Percentiles rank a stretch among this genome's conserved stretches.
Evolutionary conservation across 2,888 invertebrate genomes (phyloP).

Genomic region (Notocelia uddmanniana): DNA sequence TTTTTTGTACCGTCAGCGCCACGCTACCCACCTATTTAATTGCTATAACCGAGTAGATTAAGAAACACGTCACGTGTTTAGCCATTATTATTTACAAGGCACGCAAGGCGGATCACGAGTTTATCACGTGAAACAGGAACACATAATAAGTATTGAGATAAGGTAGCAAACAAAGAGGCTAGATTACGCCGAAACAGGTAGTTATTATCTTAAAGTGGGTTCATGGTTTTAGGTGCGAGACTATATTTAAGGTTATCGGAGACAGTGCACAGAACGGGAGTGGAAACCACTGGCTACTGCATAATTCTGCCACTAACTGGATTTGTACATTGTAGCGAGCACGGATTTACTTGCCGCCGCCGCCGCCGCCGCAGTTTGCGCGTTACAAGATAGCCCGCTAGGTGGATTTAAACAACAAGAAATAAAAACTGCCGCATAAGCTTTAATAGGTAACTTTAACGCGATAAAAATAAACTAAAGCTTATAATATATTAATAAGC

Average conservation of each 20-base stretch:
- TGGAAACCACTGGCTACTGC: conserved; percentile 29
- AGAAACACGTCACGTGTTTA: conserved; percentile 30
- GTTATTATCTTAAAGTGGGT: neutral
- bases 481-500: neutral
- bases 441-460: neutral
- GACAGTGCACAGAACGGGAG: conserved; percentile 9
- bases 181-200: conserved; percentile 35
- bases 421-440: conserved; percentile 5
- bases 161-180: conserved; percentile 35
- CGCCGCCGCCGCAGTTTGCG: conserved; percentile 2
- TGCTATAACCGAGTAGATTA: conserved; percentile 26
- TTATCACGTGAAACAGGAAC: conserved; percentile 39
- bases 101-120: conserved; percentile 31
- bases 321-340: conserved; percentile 34
- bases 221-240: conserved; percentile 21
- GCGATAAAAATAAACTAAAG: neutral
- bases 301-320: conserved; percentile 41
- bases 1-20: conserved; percentile 29
- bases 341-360: conserved; percentile 26
- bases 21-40: conserved; percentile 22
- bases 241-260: conserved; percentile 36
- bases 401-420: conserved; percentile 12
- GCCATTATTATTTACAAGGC: conserved; percentile 29
- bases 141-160: conserved; percentile 34
- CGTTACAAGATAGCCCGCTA: conserved; percentile 29